phyloP scores from a whole-genome alignment of 2,113 vertebrate species.

The Cyprinodon variegatus region DNA sequence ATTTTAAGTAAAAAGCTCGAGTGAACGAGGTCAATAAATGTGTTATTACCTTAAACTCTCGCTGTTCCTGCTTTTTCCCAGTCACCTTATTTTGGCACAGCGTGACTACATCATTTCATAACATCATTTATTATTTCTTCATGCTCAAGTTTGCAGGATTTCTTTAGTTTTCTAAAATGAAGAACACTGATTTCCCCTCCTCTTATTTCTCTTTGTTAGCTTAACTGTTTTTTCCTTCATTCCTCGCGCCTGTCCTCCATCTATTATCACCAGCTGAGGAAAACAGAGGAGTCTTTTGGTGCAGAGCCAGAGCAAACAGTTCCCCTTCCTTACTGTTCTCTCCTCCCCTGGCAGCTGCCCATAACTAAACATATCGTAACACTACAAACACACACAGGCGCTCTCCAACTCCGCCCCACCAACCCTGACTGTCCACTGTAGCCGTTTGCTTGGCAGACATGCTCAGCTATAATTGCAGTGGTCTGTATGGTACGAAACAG shows the following conservation, averaged over 20 bases:
- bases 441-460: constrained; percentile 62
- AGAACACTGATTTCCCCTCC: too few relatives aligned
- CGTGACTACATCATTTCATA: too few relatives aligned
- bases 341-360: constrained; percentile 71
- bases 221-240: constrained; percentile 1
- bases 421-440: constrained; percentile 53
- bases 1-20: not conserved
- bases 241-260: constrained; percentile 31
- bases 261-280: constrained; percentile 65
- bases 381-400: constrained; percentile 46
- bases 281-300: constrained; percentile 66
- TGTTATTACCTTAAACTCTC: too few relatives aligned
- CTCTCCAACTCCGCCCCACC: constrained; percentile 23
- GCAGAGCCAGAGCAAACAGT: constrained; percentile 63
- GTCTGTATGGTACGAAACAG: constrained; percentile 55
- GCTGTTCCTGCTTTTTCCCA: too few relatives aligned
- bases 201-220: constrained; percentile 7
- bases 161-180: not conserved
- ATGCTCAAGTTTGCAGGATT: not conserved
- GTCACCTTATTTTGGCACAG: too few relatives aligned
- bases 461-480: constrained; percentile 61
- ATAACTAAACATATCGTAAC: constrained; percentile 67
- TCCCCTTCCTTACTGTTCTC: constrained; percentile 35
- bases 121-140: too few relatives aligned
- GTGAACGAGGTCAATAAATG: too few relatives aligned